Conservation (phyloP, 2,888 invertebrate genomes). For the Apotomis betuletana region DNA sequence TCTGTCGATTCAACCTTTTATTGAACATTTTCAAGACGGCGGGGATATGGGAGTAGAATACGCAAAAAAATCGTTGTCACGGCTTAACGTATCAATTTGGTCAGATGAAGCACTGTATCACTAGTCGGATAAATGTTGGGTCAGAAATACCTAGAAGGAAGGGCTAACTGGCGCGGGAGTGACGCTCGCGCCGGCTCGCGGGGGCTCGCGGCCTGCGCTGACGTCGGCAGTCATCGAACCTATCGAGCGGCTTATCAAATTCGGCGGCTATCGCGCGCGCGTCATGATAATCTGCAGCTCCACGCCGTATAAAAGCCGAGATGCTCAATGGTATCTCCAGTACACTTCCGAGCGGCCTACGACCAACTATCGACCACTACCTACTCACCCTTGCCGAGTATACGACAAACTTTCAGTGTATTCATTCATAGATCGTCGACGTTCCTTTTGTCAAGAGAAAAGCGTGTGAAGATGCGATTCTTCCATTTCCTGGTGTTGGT, state of each 20-base stretch:
- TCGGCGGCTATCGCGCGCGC: constrained; percentile 77
- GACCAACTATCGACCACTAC: constrained; percentile 50
- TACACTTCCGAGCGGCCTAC: constrained; percentile 61
- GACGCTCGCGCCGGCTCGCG: too few species aligned
- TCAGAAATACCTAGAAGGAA: too few species aligned
- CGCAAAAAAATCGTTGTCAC: too few species aligned
- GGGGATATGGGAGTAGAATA: too few species aligned
- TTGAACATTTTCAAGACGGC: too few species aligned
- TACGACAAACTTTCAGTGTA: too few species aligned
- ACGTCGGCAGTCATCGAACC: constrained; percentile 83
- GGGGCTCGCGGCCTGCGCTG: constrained; percentile 54
- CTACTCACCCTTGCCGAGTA: too few species aligned
- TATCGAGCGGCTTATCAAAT: constrained; percentile 56
- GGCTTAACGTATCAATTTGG: too few species aligned
- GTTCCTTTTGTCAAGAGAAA: neutral
- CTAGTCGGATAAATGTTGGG: too few species aligned
- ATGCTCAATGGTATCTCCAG: constrained; percentile 62
- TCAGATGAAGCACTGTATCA: too few species aligned
- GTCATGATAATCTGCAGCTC: constrained; percentile 71
- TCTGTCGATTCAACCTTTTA: too few species aligned
- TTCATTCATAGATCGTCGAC: neutral
- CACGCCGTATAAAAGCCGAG: constrained; percentile 66
- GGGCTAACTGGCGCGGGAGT: too few species aligned
- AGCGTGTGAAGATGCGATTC: constrained; percentile 64
- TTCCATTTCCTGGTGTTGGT: constrained; percentile 58